Conservation (phyloP, 2,888 invertebrate species). For the Corythucha ciliata region DNA sequence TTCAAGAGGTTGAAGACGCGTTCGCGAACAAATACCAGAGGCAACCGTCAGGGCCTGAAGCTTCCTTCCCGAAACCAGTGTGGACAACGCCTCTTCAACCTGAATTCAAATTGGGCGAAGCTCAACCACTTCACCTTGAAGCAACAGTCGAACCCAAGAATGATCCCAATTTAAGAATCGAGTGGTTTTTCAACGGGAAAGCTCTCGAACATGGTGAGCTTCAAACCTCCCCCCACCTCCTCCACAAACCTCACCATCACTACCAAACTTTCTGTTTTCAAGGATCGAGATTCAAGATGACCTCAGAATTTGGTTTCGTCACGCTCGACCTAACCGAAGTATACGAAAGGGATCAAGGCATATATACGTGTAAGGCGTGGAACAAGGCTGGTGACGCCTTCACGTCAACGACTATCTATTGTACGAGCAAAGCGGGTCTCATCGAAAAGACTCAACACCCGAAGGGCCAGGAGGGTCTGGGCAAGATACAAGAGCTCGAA, state of each 20-base stretch:
- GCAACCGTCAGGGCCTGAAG: constrained; percentile 59
- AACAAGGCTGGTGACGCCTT: constrained; percentile 85
- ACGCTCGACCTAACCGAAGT: constrained; percentile 86
- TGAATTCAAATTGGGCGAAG: constrained; percentile 71
- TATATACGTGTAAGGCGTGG: constrained; percentile 83
- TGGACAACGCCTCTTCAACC: constrained; percentile 75
- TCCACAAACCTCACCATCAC: not conserved
- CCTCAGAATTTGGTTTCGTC: constrained; percentile 93
- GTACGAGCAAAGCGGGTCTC: constrained; percentile 68
- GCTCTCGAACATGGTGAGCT: constrained; percentile 61
- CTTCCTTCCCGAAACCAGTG: constrained; percentile 71
- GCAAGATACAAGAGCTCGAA: constrained; percentile 83
- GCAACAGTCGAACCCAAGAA: constrained; percentile 90
- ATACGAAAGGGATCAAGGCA: constrained; percentile 87
- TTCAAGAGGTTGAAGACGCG: constrained; percentile 80
- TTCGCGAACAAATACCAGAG: constrained; percentile 61
- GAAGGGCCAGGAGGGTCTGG: constrained; percentile 85
- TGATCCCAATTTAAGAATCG: constrained; percentile 80
- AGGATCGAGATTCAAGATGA: constrained; percentile 78
- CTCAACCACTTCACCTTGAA: constrained; percentile 81
- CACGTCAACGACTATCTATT: constrained; percentile 80
- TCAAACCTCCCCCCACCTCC: not conserved
- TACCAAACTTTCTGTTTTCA: constrained; percentile 5
- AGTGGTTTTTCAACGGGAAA: constrained; percentile 92
- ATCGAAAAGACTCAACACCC: constrained; percentile 89